Base-by-base conservation (phyloP, 2,113 vertebrate species). In the Mormyrus lacerda region DNA sequence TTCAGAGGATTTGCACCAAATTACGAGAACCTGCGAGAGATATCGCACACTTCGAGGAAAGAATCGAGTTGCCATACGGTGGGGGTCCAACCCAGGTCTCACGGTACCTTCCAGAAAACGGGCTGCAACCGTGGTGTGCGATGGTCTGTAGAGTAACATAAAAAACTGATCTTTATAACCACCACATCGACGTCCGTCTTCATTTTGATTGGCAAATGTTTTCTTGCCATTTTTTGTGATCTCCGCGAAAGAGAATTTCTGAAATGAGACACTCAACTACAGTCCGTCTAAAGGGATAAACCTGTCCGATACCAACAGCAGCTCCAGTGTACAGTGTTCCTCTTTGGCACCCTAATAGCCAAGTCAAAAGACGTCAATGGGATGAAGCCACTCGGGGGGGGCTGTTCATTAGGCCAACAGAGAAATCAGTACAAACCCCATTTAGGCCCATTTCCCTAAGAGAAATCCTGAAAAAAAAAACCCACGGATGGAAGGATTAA, bases 151-250 rank as follows among this genome's bases (percentile, higher is more conserved):
- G 10, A n/a, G 39, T 45, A 45, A 21, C n/a, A 47, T 39, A 45
- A 89, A 31, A 85, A 85, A 84, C 51, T 51, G 4, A 89, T 15
- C 48, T 24, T 89, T 21, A 89, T 85, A 55, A 85, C 51, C 55
- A 85, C 24, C 69, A 83, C 19, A 8, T 83, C 51, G 53, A 51
- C 1, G 3, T 48, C 15, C 3, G 17, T n/a, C 73, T 83, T 51
- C 73, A 53, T 27, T 55, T 65, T 61, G 35, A 42, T 17, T 17
- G 13, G 5, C 27, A 6, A 8, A 1, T 4, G 4, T 55, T 21
- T 87, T 15, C 7, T 50, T 85, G 45, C 45, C 83, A 48, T 85
- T 85, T 85, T 27, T 87, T 55, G 50, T 35, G 4, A 0, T 2
- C 13, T 31, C 48, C 48, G 45, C 7, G 15, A 10, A 61, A 3